Evolutionary conservation across 92 coral and sea anemone species (phyloP).

Genomic region (Epizoanthus scotinus): DNA sequence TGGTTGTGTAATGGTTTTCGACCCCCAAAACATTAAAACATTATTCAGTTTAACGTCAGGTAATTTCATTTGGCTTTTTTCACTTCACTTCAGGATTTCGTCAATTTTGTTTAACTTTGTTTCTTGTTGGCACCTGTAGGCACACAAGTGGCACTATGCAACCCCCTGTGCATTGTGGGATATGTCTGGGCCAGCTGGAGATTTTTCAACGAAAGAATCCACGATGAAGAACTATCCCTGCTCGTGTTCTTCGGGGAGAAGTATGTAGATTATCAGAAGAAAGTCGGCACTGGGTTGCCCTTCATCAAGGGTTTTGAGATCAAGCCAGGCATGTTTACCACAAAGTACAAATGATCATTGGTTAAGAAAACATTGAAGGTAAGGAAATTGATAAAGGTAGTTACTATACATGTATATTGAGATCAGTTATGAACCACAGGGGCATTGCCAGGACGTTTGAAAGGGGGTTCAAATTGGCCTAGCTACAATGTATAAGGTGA

Average conservation of each 20-base stretch:
- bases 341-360: not conserved
- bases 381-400: too few species aligned
- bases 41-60: too few species aligned
- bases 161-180: slow-evolving; percentile 84
- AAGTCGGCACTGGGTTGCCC: slow-evolving; percentile 90
- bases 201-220: slow-evolving; percentile 86
- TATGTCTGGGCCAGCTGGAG: slow-evolving; percentile 86
- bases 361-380: not conserved
- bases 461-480: too few species aligned
- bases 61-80: too few species aligned
- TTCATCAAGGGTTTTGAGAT: slow-evolving; percentile 75
- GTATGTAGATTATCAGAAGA: slow-evolving; percentile 81
- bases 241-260: slow-evolving; percentile 80
- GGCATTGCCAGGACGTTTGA: too few species aligned
- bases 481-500: too few species aligned
- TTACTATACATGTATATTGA: too few species aligned
- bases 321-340: slow-evolving; percentile 13
- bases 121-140: slow-evolving; percentile 42
- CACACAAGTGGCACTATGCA: slow-evolving; percentile 83
- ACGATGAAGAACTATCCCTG: slow-evolving; percentile 80
- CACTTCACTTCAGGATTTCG: not conserved
- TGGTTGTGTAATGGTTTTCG: too few species aligned
- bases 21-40: too few species aligned
- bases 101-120: not conserved
- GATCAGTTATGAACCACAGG: too few species aligned